Evolutionary conservation across 2,888 invertebrate genomes (phyloP).

Genomic region (Lithophane socia): DNA sequence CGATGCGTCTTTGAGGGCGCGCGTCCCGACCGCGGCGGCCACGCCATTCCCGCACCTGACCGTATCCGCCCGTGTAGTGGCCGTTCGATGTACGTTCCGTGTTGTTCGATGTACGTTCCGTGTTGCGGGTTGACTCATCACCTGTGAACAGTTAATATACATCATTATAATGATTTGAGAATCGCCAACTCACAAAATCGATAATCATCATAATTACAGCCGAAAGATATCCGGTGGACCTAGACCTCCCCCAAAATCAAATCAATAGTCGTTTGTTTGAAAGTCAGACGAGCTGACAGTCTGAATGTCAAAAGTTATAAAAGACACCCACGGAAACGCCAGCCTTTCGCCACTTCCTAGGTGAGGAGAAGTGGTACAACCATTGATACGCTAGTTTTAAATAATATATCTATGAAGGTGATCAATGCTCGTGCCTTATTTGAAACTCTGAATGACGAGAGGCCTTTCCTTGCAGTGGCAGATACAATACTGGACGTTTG

Average conservation of each 20-base stretch:
- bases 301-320: background rate
- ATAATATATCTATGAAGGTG: too few species aligned
- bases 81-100: slow-evolving; percentile 42
- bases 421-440: too few species aligned
- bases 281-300: background rate
- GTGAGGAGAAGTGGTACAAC: background rate
- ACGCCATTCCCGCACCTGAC: slow-evolving; percentile 63
- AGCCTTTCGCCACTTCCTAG: background rate
- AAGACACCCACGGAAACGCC: background rate
- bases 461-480: too few species aligned
- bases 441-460: background rate
- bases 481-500: background rate
- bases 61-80: slow-evolving; percentile 50
- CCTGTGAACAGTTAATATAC: slow-evolving; percentile 31
- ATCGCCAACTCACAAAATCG: background rate
- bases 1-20: slow-evolving; percentile 78
- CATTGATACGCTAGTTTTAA: too few species aligned
- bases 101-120: slow-evolving; percentile 49
- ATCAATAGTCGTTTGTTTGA: too few species aligned
- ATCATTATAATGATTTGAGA: background rate
- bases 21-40: slow-evolving; percentile 67
- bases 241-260: too few species aligned
- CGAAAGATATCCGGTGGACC: too few species aligned
- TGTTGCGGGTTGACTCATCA: slow-evolving; percentile 55
- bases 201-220: too few species aligned